A percentile compares a stretch with the other conserved stretches of the same genome.
phyloP scores from a whole-genome alignment of 2,113 vertebrate species.

The Mustelus asterias region DNA sequence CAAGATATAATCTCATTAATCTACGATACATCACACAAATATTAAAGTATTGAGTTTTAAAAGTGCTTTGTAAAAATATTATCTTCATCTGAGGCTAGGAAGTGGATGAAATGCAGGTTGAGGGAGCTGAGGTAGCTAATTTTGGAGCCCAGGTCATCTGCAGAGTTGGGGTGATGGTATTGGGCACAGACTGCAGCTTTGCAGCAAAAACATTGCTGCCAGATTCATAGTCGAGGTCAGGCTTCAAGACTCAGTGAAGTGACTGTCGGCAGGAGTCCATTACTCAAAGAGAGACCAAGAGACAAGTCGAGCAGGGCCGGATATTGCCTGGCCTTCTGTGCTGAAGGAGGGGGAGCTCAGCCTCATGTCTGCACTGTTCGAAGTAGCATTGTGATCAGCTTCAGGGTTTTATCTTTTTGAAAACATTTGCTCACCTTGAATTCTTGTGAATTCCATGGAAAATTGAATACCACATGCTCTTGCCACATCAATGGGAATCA shows the following conservation, averaged over 20 bases:
- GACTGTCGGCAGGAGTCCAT: no score
- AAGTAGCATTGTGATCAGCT: background rate
- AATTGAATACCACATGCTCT: background rate
- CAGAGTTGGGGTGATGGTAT: background rate
- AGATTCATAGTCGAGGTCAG: background rate
- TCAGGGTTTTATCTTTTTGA: background rate
- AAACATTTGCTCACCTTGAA: background rate
- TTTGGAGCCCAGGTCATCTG: background rate
- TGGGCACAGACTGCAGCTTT: background rate
- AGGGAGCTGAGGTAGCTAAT: background rate
- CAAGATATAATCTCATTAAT: background rate
- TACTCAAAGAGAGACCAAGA: background rate
- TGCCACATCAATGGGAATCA: background rate
- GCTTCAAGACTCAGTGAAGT: background rate
- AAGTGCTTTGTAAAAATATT: background rate
- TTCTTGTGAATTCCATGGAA: background rate
- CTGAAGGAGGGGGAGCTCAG: background rate
- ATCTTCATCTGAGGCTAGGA: background rate
- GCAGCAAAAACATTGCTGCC: background rate
- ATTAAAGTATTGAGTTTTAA: background rate
- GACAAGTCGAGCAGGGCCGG: background rate
- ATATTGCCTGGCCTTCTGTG: no score
- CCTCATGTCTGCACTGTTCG: background rate
- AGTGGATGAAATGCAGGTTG: background rate
- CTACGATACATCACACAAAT: background rate